phyloP scores from a whole-genome alignment of 2,797 vertebrate species.

The Accipiter superciliosus region DNA sequence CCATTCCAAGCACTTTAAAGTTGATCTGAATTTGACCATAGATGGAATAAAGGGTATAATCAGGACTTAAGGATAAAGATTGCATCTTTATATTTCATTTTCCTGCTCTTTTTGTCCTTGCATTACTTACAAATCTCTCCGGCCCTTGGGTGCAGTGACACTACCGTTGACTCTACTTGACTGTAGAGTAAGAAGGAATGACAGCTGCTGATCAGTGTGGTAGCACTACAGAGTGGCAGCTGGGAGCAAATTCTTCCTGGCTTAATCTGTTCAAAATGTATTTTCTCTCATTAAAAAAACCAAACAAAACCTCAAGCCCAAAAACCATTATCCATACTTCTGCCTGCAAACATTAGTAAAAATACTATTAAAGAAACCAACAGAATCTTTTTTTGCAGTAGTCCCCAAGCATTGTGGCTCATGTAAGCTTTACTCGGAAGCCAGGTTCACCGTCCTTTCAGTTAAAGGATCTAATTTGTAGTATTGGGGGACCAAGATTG shows the following conservation, averaged over 20 bases:
- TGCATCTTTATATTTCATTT: not conserved
- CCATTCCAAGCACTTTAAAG: not conserved
- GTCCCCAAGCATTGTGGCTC: not conserved
- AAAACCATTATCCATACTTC: not conserved
- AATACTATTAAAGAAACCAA: not conserved
- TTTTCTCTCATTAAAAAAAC: not conserved
- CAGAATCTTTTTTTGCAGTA: not conserved
- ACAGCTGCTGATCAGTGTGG: not conserved
- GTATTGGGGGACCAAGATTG: not conserved
- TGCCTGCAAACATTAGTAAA: not conserved
- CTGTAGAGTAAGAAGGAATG: not conserved
- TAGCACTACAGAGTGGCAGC: not conserved
- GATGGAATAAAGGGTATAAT: not conserved
- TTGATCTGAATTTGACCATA: not conserved
- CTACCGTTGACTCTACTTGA: not conserved
- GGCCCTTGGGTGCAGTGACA: not conserved
- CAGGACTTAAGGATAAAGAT: not conserved
- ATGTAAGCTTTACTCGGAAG: not conserved
- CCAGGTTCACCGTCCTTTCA: not conserved
- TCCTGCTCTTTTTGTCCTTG: not conserved
- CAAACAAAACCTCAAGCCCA: not conserved
- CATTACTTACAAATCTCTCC: not conserved
- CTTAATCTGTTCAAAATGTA: not conserved
- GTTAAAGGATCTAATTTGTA: not conserved
- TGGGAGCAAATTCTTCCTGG: not conserved